Conservation (phyloP, 2,888 invertebrate species). For the Apamea monoglypha region DNA sequence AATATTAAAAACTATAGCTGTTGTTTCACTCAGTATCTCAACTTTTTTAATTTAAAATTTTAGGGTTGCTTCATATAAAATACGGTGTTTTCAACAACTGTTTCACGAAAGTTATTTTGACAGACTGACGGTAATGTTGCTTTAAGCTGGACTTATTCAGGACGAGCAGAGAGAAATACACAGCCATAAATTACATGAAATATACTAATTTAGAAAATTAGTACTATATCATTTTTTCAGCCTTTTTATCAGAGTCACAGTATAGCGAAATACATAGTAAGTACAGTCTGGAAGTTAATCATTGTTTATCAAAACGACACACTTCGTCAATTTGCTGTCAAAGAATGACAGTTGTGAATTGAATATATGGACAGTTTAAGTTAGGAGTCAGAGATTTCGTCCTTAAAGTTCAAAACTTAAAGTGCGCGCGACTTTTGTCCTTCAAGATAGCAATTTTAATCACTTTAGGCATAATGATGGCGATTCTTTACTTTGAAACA, state of each 20-base stretch:
- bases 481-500: no score
- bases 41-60: conserved; percentile 66
- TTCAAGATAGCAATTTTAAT: no score
- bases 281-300: background rate
- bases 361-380: background rate
- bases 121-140: background rate
- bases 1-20: background rate
- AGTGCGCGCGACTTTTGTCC: no score
- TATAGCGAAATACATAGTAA: background rate
- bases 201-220: background rate
- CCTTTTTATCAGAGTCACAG: background rate
- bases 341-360: background rate
- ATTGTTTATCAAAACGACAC: background rate
- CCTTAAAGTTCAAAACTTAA: no score
- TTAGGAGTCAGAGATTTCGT: no score
- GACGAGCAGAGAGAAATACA: background rate
- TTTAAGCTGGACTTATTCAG: background rate
- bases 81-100: conserved; percentile 6
- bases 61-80: conserved; percentile 26
- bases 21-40: conserved; percentile 21
- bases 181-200: no score
- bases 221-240: background rate
- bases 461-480: no score
- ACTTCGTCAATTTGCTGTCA: background rate
- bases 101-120: conserved; percentile 19